Evolutionary conservation across 1,140 invertebrate species (phyloP).

Genomic region (Caerostris darwini): DNA sequence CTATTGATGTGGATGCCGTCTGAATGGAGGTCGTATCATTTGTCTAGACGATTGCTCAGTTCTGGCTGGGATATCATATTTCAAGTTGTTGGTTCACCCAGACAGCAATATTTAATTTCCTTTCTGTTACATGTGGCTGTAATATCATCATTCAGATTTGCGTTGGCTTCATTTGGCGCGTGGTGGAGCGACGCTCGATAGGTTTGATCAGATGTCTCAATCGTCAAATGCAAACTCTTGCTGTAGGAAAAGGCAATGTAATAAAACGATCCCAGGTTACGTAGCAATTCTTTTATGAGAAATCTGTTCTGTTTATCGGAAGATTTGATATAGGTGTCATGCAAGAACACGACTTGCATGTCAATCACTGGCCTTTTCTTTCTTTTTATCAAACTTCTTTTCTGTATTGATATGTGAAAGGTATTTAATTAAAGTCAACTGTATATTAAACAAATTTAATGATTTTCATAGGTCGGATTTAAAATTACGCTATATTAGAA

Average conservation of each 20-base stretch:
- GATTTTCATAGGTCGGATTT: no score
- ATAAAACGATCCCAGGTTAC: background rate
- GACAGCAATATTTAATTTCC: slow-evolving; percentile 36
- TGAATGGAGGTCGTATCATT: slow-evolving; percentile 9
- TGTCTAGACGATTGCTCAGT: slow-evolving; percentile 20
- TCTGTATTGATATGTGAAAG: no score
- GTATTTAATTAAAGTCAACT: no score
- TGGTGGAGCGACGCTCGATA: background rate
- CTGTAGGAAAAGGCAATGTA: background rate
- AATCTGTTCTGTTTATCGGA: no score
- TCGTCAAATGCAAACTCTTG: background rate
- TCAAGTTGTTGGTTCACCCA: slow-evolving; percentile 38
- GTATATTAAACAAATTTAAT: no score
- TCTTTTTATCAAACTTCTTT: no score
- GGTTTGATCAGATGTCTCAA: background rate
- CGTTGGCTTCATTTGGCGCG: slow-evolving; percentile 33
- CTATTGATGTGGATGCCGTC: background rate
- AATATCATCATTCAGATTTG: slow-evolving; percentile 20
- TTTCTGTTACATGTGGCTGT: slow-evolving; percentile 3
- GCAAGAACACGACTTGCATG: no score
- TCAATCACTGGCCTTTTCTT: no score
- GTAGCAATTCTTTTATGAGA: no score
- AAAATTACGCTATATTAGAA: no score
- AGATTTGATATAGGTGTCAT: no score
- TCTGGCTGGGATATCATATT: slow-evolving; percentile 17